Evolutionary conservation across 2,888 invertebrate genomes (phyloP).

Genomic region (Spisula subtruncata): DNA sequence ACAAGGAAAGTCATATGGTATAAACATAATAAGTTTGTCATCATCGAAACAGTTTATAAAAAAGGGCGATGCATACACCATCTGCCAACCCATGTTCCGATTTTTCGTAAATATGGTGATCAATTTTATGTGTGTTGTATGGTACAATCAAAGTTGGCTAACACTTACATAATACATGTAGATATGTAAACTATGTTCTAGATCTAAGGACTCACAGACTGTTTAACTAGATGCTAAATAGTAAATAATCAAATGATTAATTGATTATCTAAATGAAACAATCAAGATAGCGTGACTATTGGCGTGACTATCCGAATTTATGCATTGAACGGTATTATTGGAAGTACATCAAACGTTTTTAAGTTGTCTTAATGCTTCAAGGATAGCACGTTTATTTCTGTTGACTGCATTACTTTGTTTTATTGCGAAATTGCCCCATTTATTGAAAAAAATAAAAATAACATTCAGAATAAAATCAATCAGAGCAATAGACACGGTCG

Average conservation of each 20-base stretch:
- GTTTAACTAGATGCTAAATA: neutral
- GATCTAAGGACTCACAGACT: neutral
- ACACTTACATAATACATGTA: neutral
- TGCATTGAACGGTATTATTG: too few relatives aligned
- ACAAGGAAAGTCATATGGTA: too few relatives aligned
- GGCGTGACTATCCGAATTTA: neutral
- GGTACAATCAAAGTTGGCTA: too few relatives aligned
- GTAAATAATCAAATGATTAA: neutral
- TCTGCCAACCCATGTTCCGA: too few relatives aligned
- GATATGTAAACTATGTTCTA: neutral
- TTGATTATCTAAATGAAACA: neutral
- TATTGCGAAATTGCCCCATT: neutral
- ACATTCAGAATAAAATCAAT: too few relatives aligned
- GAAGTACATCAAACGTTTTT: neutral
- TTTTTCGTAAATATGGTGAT: too few relatives aligned
- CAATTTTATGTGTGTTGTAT: too few relatives aligned
- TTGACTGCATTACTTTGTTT: neutral
- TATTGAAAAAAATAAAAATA: neutral
- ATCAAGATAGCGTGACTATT: too few relatives aligned
- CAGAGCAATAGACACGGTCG: too few relatives aligned
- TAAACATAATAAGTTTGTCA: too few relatives aligned
- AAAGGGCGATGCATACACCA: too few relatives aligned
- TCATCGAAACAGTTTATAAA: too few relatives aligned
- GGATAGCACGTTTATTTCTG: neutral
- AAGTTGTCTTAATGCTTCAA: constrained; percentile 2